A percentile compares a stretch with the other conserved stretches of the same genome.
Evolutionary conservation across 2,113 vertebrate genomes (phyloP).

Genomic region (Pomatostomus ruficeps): DNA sequence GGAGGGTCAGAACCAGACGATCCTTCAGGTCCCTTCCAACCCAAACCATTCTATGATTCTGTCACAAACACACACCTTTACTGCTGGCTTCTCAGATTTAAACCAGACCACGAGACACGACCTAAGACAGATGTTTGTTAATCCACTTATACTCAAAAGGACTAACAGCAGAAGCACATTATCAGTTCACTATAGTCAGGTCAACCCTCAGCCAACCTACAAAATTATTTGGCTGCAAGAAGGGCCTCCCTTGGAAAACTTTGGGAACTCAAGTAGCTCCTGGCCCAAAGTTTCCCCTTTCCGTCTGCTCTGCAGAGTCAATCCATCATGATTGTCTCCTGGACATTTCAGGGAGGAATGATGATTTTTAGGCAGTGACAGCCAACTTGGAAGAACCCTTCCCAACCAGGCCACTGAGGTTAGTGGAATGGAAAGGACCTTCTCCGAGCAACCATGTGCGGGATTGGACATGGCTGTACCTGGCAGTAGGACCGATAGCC

Average conservation of each 20-base stretch:
- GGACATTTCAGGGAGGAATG: not conserved
- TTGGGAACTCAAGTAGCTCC: not conserved
- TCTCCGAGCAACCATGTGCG: not conserved
- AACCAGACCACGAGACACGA: not conserved
- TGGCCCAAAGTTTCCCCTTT: not conserved
- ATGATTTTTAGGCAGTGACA: not conserved
- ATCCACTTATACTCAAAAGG: not conserved
- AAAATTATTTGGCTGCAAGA: not conserved
- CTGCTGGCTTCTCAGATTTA: not conserved
- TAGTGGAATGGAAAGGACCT: not conserved
- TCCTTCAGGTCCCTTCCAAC: not conserved
- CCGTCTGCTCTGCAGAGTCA: not conserved
- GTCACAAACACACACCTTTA: not conserved
- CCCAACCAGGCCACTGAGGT: not conserved
- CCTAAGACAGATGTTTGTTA: not conserved
- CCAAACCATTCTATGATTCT: not conserved
- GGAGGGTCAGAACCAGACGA: not conserved
- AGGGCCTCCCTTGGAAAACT: not conserved
- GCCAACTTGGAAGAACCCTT: not conserved
- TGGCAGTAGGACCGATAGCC: not conserved
- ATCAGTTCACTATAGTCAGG: not conserved
- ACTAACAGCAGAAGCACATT: not conserved
- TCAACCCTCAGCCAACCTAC: not conserved
- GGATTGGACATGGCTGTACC: not conserved
- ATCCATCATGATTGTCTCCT: rapidly evolving